These are phyloP conservation scores for Heterodera carotae DNA, from an alignment of 1,140 invertebrate genomes.

Conservation along the genomic window DNA sequence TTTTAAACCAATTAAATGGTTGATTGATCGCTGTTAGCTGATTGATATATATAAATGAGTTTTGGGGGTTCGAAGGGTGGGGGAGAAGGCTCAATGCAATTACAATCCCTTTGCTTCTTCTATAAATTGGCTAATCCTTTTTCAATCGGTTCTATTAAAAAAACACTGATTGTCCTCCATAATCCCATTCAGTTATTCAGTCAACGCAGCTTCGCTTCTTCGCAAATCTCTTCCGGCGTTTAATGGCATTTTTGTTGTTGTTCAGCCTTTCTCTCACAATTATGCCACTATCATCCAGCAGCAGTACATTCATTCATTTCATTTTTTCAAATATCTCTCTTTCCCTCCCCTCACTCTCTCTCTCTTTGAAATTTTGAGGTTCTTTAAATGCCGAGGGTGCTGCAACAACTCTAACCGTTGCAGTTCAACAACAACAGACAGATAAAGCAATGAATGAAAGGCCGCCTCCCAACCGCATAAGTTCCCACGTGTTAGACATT, in stretches of 20 bases:
- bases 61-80: too few relatives aligned
- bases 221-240: not conserved
- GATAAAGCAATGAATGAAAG: not conserved
- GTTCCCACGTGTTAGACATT: conserved; percentile 66
- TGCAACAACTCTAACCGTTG: not conserved
- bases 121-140: not conserved
- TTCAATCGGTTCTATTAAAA: not conserved
- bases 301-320: not conserved
- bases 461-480: conserved; percentile 36
- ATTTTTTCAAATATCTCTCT: not conserved
- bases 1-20: too few relatives aligned
- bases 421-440: not conserved
- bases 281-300: not conserved
- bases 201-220: not conserved
- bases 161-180: not conserved
- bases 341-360: too few relatives aligned
- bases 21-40: not conserved
- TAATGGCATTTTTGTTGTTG: not conserved
- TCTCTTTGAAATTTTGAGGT: not conserved
- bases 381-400: not conserved
- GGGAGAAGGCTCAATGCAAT: not conserved
- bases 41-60: not conserved
- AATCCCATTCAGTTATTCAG: not conserved
- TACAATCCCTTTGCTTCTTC: too few relatives aligned
- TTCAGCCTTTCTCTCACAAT: not conserved